Evolutionary conservation across 2,888 invertebrate genomes (phyloP).

Genomic region (Melanchra persicariae): DNA sequence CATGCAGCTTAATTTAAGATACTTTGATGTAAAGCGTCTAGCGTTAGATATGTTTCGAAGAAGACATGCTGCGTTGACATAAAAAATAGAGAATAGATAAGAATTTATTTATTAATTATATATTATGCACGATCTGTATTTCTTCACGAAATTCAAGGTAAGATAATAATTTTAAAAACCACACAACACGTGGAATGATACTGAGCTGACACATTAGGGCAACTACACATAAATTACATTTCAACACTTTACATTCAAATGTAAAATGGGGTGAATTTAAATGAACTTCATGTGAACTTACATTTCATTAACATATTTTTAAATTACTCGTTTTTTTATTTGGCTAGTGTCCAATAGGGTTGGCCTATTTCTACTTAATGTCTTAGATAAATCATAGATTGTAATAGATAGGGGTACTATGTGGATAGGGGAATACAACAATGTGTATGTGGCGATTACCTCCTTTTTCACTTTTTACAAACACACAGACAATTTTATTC

Average conservation of each 20-base stretch:
- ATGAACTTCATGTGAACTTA: slow-evolving; percentile 47
- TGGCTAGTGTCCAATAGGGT: not conserved
- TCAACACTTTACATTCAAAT: slow-evolving; percentile 42
- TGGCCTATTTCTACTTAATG: slow-evolving; percentile 28
- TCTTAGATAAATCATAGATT: slow-evolving; percentile 42
- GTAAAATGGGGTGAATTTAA: slow-evolving; percentile 61
- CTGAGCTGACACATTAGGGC: not conserved
- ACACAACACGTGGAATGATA: not conserved
- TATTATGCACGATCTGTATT: too few species aligned
- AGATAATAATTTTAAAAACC: not conserved
- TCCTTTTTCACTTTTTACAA: not conserved
- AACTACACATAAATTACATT: not conserved
- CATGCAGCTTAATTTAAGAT: too few species aligned
- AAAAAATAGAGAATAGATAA: too few species aligned
- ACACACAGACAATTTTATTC: too few species aligned
- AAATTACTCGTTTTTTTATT: slow-evolving; percentile 17
- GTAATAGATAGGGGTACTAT: slow-evolving; percentile 13
- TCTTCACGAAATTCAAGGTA: not conserved
- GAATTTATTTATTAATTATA: too few species aligned
- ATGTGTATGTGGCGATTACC: not conserved
- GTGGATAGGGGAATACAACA: slow-evolving; percentile 3
- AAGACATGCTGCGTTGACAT: too few species aligned
- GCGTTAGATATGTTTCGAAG: too few species aligned
- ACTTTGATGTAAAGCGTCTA: too few species aligned
- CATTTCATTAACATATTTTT: slow-evolving; percentile 18